A percentile compares a stretch with the other conserved stretches of the same genome.
Conservation (phyloP, 2,888 invertebrate species). For the Chymomyza amoena region DNA sequence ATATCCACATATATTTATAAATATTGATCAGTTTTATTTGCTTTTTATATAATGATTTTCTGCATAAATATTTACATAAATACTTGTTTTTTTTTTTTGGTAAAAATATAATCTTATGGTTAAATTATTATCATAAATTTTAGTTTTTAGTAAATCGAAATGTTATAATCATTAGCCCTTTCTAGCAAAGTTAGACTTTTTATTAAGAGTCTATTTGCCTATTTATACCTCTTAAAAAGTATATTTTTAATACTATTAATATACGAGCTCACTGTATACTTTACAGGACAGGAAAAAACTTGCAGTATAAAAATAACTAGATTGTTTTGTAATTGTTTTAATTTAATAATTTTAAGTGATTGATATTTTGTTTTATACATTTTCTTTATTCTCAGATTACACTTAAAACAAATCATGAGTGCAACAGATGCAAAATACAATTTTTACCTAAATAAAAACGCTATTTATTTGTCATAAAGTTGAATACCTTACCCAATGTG, state of each 20-base stretch:
- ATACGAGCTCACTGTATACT: background rate
- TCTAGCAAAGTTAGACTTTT: background rate
- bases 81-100: background rate
- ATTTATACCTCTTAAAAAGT: background rate
- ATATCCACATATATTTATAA: no score
- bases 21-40: background rate
- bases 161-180: background rate
- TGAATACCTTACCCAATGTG: background rate
- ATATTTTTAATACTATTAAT: background rate
- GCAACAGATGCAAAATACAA: background rate
- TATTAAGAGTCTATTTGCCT: background rate
- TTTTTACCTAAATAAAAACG: background rate
- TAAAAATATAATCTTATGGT: background rate
- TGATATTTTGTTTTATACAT: background rate
- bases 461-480: background rate
- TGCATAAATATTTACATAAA: background rate
- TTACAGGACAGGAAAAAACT: background rate
- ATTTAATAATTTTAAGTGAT: background rate
- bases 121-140: background rate
- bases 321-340: background rate
- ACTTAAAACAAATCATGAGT: background rate
- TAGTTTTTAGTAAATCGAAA: background rate
- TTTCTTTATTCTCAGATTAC: background rate
- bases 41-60: slow-evolving; percentile 1
- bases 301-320: background rate